Base-by-base conservation (phyloP, 2,797 vertebrate genomes). In the Brotula barbata region DNA sequence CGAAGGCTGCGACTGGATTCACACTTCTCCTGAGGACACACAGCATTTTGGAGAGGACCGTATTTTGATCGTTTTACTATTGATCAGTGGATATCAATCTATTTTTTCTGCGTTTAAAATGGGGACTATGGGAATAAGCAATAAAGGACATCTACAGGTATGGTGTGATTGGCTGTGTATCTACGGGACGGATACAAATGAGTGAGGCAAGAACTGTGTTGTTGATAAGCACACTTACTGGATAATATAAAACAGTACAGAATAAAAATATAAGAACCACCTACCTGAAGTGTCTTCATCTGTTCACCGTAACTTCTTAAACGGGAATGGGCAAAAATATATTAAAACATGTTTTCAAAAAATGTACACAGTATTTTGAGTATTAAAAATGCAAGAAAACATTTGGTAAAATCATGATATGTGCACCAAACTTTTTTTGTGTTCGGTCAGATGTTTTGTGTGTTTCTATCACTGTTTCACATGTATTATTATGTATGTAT, bases 141-240 rank as follows among this genome's bases (percentile, higher is more conserved):
- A 92, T 92, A 92, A 92, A 75, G 81, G 75, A 82, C 69, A 64
- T 88, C 80, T 87, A 81, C 66, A 76, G 72, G 75, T 84, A 82
- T 81, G 72, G 75, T 84, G 82, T 81, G 79, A 78, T 67, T 69
- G 80, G 73, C 67, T 72, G 49, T 58, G 80, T 66, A 44, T 71
- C 58, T 74, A 61, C 20, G 12, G 76, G 80, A 86, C 81, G 68
- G 65, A 56, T 61, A 56, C 52, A 71, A 78, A 71, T 55, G 62
- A 78, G 52, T 48, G 73, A 78, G 69, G 71, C 64, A 66, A 70
- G 68, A 79, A 71, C 44, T 53, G 62, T 64, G 81, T 78, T 88
- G 86, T 89, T 57, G 72, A 90, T 86, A 91, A 93, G 92, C 91
- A 92, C 90, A 92, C 83, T 70, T 87, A 88, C 84, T 91, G 89